These are phyloP conservation scores for Pseudococcus jackbeardsleyi DNA, from an alignment of 2,888 invertebrate genomes.

Conservation along the genomic window DNA sequence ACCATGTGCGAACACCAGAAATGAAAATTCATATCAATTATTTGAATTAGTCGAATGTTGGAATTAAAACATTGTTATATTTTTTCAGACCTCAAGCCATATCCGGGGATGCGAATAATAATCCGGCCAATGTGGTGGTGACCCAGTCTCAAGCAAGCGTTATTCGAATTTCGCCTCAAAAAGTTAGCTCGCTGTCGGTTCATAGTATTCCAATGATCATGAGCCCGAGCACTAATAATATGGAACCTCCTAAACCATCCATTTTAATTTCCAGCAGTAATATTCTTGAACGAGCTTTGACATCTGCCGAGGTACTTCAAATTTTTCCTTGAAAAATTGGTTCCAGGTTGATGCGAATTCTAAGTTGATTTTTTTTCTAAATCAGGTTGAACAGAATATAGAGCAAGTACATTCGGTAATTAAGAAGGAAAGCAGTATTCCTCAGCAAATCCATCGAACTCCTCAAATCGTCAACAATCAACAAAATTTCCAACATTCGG, in stretches of 20 bases:
- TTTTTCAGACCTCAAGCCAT: constrained; percentile 57
- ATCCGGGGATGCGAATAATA: constrained; percentile 48
- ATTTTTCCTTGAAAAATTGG: background rate
- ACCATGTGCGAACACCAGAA: background rate
- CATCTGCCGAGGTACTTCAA: constrained; percentile 50
- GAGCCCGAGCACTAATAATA: background rate
- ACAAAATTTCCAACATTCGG: constrained; percentile 50
- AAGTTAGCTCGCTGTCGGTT: constrained; percentile 46
- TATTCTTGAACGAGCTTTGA: constrained; percentile 66
- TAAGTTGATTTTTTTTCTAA: background rate
- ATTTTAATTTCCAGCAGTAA: constrained; percentile 66
- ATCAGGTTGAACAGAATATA: background rate
- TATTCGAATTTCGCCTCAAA: constrained; percentile 63
- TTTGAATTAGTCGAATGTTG: background rate
- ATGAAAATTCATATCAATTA: background rate
- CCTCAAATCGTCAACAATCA: background rate
- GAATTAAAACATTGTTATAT: background rate
- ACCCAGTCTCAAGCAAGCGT: constrained; percentile 51
- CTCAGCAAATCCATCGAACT: background rate
- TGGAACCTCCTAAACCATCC: constrained; percentile 43
- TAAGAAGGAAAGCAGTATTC: constrained; percentile 11
- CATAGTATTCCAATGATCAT: constrained; percentile 53
- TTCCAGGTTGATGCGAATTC: background rate
- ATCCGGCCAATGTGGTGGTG: background rate
- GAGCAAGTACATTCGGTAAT: constrained; percentile 37